phyloP scores from a whole-genome alignment of 2,888 invertebrate genomes.

The Cosmia trapezina region DNA sequence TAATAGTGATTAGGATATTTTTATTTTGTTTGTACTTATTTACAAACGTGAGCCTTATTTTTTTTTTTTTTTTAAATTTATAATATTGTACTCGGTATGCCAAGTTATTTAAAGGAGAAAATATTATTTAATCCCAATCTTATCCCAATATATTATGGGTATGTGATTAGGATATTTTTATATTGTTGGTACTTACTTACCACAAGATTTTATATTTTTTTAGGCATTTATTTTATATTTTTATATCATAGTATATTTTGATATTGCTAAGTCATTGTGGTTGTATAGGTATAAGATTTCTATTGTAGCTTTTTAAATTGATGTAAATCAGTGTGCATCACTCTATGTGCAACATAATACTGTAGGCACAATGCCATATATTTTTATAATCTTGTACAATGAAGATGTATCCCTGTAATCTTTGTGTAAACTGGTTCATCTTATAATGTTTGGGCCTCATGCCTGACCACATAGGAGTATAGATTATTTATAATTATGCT shows the following conservation, averaged over 20 bases:
- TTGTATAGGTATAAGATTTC: not conserved
- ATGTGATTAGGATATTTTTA: not conserved
- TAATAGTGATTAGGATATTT: slow-evolving; percentile 12
- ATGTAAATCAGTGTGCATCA: not conserved
- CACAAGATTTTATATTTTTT: not conserved
- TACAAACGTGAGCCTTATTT: not conserved
- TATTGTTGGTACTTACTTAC: slow-evolving; percentile 4
- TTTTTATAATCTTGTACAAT: not conserved
- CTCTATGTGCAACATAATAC: not conserved
- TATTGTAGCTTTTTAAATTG: not conserved
- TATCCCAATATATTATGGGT: no score
- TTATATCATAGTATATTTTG: slow-evolving; percentile 7
- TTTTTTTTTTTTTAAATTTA: not conserved
- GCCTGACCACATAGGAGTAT: not conserved
- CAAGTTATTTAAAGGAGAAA: not conserved
- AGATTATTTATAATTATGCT: not conserved
- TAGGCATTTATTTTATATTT: not conserved
- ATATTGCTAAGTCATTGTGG: not conserved
- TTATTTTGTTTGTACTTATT: not conserved
- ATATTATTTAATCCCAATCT: not conserved
- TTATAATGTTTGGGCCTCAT: not conserved
- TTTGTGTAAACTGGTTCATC: not conserved
- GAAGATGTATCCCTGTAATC: not conserved
- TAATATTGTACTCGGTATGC: not conserved
- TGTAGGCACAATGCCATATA: not conserved